Percentiles rank a stretch among this genome's conserved stretches.
These are phyloP conservation scores for Arctocebus calabarensis DNA, from an alignment of 2,797 vertebrate genomes.

Conservation along the genomic window DNA sequence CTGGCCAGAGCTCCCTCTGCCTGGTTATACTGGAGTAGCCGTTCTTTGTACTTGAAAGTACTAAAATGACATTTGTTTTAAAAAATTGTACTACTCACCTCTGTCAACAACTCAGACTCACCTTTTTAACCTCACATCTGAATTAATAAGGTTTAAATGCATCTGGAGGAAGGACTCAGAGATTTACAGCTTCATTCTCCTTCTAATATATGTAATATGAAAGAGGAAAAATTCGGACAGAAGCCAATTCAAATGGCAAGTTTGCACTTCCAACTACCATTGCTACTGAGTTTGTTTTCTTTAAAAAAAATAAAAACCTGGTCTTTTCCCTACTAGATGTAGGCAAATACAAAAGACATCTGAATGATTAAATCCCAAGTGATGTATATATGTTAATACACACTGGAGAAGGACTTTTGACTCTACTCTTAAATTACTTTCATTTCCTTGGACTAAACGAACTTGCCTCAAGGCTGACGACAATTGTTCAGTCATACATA, in stretches of 20 bases:
- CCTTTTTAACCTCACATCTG: not conserved
- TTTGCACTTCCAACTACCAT: not conserved
- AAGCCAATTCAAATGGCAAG: not conserved
- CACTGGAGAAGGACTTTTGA: slow-evolving; percentile 6
- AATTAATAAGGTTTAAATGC: not conserved
- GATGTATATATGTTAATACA: not conserved
- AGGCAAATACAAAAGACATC: not conserved
- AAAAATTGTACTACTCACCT: not conserved
- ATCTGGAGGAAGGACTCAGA: not conserved
- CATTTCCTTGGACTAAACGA: slow-evolving; percentile 18
- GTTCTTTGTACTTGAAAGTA: slow-evolving; percentile 8
- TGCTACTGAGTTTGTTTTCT: not conserved
- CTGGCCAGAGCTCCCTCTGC: not conserved
- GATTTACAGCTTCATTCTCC: slow-evolving; percentile 38
- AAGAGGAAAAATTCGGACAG: not conserved
- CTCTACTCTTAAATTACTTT: not conserved
- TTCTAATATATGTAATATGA: not conserved
- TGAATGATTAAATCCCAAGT: not conserved
- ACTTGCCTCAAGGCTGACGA: not conserved
- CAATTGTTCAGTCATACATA: not conserved
- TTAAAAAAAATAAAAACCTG: not conserved
- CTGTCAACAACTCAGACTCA: not conserved
- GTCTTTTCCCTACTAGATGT: not conserved
- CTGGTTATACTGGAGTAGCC: not conserved
- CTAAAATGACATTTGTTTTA: not conserved